A percentile compares a stretch with the other conserved stretches of the same genome.
phyloP scores from a whole-genome alignment of 2,797 vertebrate genomes.

The Phyllotis vaccarum region DNA sequence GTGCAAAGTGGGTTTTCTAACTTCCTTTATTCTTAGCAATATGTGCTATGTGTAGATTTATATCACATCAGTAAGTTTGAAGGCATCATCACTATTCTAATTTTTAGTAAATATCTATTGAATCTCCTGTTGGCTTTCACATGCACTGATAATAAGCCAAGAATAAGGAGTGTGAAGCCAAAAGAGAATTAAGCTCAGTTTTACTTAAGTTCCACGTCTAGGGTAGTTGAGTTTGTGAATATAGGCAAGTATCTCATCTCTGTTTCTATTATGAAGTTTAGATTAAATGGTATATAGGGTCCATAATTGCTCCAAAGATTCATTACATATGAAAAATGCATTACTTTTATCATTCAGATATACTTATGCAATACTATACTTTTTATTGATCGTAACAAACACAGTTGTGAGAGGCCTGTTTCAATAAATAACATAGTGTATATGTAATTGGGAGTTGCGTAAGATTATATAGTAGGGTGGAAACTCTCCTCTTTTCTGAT shows the following conservation, averaged over 20 bases:
- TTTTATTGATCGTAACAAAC: conserved; percentile 11
- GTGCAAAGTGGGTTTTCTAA: background rate
- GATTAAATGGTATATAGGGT: background rate
- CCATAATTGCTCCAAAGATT: background rate
- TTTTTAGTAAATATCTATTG: background rate
- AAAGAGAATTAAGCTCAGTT: background rate
- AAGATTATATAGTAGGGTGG: background rate
- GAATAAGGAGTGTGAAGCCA: background rate
- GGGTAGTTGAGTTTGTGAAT: conserved; percentile 13
- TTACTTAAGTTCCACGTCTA: background rate
- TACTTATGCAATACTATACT: background rate
- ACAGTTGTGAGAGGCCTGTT: background rate
- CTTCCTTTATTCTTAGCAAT: background rate
- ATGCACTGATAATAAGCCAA: conserved; percentile 29
- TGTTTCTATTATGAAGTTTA: background rate
- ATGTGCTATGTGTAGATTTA: background rate
- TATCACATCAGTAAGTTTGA: conserved; percentile 21
- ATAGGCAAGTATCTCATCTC: background rate
- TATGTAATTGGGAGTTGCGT: too few relatives aligned
- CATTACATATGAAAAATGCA: background rate
- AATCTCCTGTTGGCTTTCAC: background rate
- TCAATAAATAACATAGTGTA: background rate
- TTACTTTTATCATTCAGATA: background rate
- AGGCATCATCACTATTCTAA: background rate
- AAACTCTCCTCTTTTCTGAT: background rate